Base-by-base conservation (phyloP, 2,888 invertebrate genomes). In the Clanis bilineata region DNA sequence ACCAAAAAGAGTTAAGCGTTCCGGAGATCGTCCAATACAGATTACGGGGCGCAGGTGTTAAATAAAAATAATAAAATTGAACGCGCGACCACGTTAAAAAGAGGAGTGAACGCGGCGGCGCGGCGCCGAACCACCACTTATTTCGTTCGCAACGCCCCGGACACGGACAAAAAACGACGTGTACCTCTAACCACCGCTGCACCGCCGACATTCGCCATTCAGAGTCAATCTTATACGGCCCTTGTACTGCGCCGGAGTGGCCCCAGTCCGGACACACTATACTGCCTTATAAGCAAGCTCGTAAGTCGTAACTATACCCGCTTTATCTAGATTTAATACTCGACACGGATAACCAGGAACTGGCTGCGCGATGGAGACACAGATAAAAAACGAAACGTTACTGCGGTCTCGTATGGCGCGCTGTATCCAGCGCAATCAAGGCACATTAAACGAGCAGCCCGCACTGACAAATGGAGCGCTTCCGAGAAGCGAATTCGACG, bases 1-100 rank as follows among this genome's bases (percentile, higher is more conserved):
- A 71, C 87, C 82, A 90, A 90, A 92, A 92, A 91, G 90, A 90
- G 88, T 90, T 90, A 90, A 91, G 89, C 91, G 90, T 88, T 90
- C 84, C 83, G 84, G 80, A 89, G 91, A 91, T 92, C 88, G 88
- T 86, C 84, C 86, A 85, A 87, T 84, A 89, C 89, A 88, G 91
- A 92, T 92, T 91, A 88, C 88, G 73, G 85, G 82, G 84, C 85
- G 91, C 91, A 91, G 91, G 91, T 92, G 91, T 92, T 92, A 92
- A 91, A 91, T 88, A 90, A 91, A 92, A 92, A 92, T 91, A 92
- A 92, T 89, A 91, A 90, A 90, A 85, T 85, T 79, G 74, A 79
- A 88, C 82, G 80, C 80, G 84, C 79, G 62, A 75, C 81, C 81
- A 79, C 64, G 78, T 76, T 80, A 90, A 90, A 90, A 90, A 89